Evolutionary conservation across 2,888 invertebrate genomes (phyloP).

Genomic region (Heliconius ethilla): DNA sequence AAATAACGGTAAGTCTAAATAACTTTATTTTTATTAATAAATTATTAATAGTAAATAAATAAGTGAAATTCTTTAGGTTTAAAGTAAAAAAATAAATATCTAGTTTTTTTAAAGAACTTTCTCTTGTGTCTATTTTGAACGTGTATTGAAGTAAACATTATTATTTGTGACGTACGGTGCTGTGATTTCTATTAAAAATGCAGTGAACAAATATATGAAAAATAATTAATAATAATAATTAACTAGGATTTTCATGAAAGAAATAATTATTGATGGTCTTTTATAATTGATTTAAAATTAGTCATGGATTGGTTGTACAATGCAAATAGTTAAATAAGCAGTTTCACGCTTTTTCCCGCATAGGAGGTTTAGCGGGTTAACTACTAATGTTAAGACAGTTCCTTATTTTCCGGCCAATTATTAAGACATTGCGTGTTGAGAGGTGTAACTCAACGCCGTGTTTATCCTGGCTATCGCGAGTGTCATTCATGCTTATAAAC

Average conservation of each 20-base stretch:
- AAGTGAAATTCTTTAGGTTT: not conserved
- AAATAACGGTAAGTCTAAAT: slow-evolving; percentile 45
- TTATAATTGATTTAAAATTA: not conserved
- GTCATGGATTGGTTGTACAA: not conserved
- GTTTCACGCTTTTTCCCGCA: not conserved
- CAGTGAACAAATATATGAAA: not conserved
- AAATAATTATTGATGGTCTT: not conserved
- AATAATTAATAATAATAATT: slow-evolving; percentile 2
- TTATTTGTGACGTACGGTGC: slow-evolving; percentile 1
- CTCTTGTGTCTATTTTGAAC: slow-evolving; percentile 20
- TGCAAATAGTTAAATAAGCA: not conserved
- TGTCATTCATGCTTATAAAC: not conserved
- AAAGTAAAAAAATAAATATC: not conserved
- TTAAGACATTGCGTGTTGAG: not conserved
- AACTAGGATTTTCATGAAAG: not conserved
- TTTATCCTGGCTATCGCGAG: not conserved
- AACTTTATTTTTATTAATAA: not conserved
- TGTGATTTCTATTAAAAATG: not conserved
- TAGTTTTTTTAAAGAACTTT: slow-evolving; percentile 9
- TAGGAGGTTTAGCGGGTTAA: not conserved
- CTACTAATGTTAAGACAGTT: not conserved
- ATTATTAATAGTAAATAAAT: not conserved
- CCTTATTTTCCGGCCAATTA: not conserved
- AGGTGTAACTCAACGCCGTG: not conserved
- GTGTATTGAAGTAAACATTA: slow-evolving; percentile 22